Evolutionary conservation across 1,140 invertebrate genomes (phyloP).

Genomic region (Meloidogyne chitwoodi): DNA sequence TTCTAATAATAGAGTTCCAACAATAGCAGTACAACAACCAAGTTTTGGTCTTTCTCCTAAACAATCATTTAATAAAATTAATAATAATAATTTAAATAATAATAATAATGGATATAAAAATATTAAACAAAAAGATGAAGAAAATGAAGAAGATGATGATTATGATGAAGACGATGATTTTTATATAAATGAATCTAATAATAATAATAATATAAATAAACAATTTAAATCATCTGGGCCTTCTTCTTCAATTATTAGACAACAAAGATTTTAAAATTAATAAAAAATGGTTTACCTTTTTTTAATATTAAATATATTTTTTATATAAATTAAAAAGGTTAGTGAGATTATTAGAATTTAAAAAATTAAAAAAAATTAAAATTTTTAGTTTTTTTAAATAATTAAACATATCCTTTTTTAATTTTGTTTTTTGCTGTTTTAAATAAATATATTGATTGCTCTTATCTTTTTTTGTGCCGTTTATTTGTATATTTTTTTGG

Average conservation of each 20-base stretch:
- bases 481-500: neutral
- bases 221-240: neutral
- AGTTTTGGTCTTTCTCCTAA: neutral
- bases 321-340: no score
- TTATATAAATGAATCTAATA: neutral
- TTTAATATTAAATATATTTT: no score
- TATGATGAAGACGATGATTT: neutral
- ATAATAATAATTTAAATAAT: neutral
- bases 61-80: neutral
- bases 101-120: neutral
- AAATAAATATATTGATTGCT: no score
- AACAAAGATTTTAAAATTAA: neutral
- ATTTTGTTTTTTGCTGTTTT: neutral
- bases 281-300: no score
- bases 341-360: no score
- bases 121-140: neutral
- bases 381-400: no score
- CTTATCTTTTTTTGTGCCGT: neutral
- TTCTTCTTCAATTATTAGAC: neutral
- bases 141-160: neutral
- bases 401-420: no score
- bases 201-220: neutral
- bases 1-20: slow-evolving; percentile 13
- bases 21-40: slow-evolving; percentile 30
- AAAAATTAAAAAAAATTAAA: no score